Percentiles rank a stretch among this genome's conserved stretches.
Evolutionary conservation across 2,797 vertebrate species (phyloP).

Genomic region (Ateles fusciceps): DNA sequence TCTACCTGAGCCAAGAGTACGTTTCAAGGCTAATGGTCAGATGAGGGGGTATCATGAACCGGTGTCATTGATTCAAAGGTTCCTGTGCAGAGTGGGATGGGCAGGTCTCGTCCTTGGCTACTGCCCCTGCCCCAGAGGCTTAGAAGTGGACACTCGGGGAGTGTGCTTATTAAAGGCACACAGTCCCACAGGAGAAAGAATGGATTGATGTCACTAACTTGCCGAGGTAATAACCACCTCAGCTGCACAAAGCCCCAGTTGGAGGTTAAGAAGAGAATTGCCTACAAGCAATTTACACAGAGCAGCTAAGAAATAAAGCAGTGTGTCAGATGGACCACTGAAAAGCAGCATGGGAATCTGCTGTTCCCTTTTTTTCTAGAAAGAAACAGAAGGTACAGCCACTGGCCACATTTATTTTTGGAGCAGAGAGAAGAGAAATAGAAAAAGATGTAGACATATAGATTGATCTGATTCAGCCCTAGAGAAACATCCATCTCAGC

Average conservation of each 20-base stretch:
- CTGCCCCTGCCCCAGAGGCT: neutral
- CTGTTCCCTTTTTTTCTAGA: slow-evolving; percentile 67
- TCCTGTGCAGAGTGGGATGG: neutral
- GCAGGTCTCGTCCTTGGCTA: slow-evolving; percentile 44
- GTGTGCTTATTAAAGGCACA: slow-evolving; percentile 76
- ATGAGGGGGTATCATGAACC: slow-evolving; percentile 15
- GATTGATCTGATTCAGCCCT: slow-evolving; percentile 63
- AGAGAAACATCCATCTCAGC: slow-evolving; percentile 67
- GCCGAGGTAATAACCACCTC: slow-evolving; percentile 79
- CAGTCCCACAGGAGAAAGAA: slow-evolving; percentile 71
- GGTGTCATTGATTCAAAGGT: slow-evolving; percentile 52
- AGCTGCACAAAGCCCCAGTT: slow-evolving; percentile 69
- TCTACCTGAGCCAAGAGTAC: neutral
- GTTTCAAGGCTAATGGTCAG: slow-evolving; percentile 58
- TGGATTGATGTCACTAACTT: slow-evolving; percentile 78
- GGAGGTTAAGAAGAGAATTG: slow-evolving; percentile 78
- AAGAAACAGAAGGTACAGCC: slow-evolving; percentile 78
- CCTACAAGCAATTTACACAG: slow-evolving; percentile 77
- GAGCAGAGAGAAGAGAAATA: slow-evolving; percentile 28
- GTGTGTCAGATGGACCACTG: slow-evolving; percentile 69
- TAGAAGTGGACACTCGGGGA: slow-evolving; percentile 66
- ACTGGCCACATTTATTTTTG: slow-evolving; percentile 75
- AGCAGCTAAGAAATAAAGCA: slow-evolving; percentile 75
- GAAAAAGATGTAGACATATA: slow-evolving; percentile 77
- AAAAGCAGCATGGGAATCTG: slow-evolving; percentile 66